Evolutionary conservation across 2,113 vertebrate genomes (phyloP), one percentile per base, ranked within the genome.

Genomic region (Delphinus delphis): DNA sequence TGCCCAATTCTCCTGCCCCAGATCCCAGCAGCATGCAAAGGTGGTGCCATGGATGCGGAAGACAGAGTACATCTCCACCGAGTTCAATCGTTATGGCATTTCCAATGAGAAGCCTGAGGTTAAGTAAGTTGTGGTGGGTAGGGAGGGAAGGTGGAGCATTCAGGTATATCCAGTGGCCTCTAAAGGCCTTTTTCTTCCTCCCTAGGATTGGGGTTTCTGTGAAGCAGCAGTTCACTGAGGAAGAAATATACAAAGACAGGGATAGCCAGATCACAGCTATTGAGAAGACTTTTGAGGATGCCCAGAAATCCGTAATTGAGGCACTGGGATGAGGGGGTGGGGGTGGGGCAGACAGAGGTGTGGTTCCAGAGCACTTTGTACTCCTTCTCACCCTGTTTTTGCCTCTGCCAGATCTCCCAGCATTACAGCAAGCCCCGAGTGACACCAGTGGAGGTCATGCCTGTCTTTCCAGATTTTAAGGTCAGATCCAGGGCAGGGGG

Each of bases 21-120:
- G 99, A 83, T 99, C 99, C 6, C 99, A 99, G 98, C 99, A 99
- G 96, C 99, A 99, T 12, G 99, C 99, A 0, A 99, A 99, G 97
- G 99, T 99, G 50, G 99, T 99, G 7, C 99, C 99, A 0, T 99
- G 99, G 99, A 99, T 99, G 99, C 99, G 99, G 80, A 99, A 99
- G 98, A 99, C 99, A 0, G 99, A 99, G 97, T 99, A 99, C 96
- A 99, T 99, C 97, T 99, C 99, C 76, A 99, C 99, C 1, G 99
- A 99, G 97, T 99, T 99, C 96, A 99, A 99, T 98, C 98, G 99
- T 98, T 99, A 99, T 0, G 99, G 99, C 0, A 99, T 99, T 82
- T 99, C 99, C 95, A 99, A 99, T 2, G 99, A 99, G 98, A 99
- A 99, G 97, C 99, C 99, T 26, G 99, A 99, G 98, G 99, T 99